Base-by-base conservation (phyloP, 2,797 vertebrate species). In the Eremophila alpestris region DNA sequence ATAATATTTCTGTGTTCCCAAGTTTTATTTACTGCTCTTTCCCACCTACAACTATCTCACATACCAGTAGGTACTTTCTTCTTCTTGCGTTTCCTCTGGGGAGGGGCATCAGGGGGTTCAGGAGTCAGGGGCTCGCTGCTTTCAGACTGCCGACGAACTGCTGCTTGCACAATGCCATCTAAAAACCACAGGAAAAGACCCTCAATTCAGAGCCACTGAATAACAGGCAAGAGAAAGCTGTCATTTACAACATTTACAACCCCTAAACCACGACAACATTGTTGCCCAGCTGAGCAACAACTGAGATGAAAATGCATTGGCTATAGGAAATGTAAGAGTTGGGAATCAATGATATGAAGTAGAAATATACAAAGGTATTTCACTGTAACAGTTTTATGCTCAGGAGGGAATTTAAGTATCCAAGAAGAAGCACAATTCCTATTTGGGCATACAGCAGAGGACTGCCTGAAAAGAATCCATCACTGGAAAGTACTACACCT, bases 41-140 rank as follows among this genome's bases (percentile, higher is more conserved):
- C 55, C 52, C 16, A 34, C 7, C 52, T 27, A 51, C 46, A 60
- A 19, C 75, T 71, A 41, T 52, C 78, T 81, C 73, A 94, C 97
- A 0, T 95, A 98, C 98, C 98, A 23, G 96, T 48, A 36, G 96
- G 83, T 83, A 97, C 97, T 97, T 98, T 99, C 41, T 96, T 97
- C 93, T 98, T 99, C 97, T 96, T 99, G 94, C 98, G 98, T 86
- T 97, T 99, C 94, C 97, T 98, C 20, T 98, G 98, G 36, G 96
- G 96, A 5, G 96, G 97, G 21, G 97, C 97, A 24, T 97, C 95
- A 7, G 93, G 75, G 19, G 94, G 89, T 45, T 99, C 98, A 2
- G 97, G 95, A 38, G 97, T 96, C 23, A 98, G 93, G 18, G 97
- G 97, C 54, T 98, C 98, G 8, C 89, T 98, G 74, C 96, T 91